Evolutionary conservation across 2,888 invertebrate genomes (phyloP), one percentile per base, ranked within the genome.

Genomic region (Callyntrura sp.): DNA sequence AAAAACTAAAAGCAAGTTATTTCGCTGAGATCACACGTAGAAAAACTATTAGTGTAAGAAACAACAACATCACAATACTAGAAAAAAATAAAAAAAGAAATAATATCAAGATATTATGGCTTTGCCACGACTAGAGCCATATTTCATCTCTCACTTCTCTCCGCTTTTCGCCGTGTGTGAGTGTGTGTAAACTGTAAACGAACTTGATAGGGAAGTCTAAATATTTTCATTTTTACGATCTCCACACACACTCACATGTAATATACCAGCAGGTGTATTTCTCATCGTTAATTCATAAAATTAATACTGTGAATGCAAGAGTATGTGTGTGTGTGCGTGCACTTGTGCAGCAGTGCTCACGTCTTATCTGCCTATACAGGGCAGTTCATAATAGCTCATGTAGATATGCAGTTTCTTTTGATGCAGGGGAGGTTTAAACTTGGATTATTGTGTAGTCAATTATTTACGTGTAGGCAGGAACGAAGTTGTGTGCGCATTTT

Each of bases 211-310:
- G 68, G 68, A 85, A 85, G 85, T 60, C 70, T 60, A 85, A 85
- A 85, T 60, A 73, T 85, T 73, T 85, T 73, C 73, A 68, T 55
- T 73, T 48, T 45, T 48, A 73, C 25, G 23, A 45, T 73, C 48
- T 23, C 48, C 23, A 28, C 70, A 45, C 45, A 65, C 35, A 43
- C 35, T 0, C 20, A n/a, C 11, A 73, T 43, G 14, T 5, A 3
- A 14, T 28, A 28, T 65, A 65, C n/a, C 62, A 83, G 20, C 68
- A 83, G 62, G 57, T 73, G 84, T 60, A 85, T 85, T 73, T 73
- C 28, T 73, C 84, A 85, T 83, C 45, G 20, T 62, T 70, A 83
- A 83, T 51, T 83, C 51, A 68, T 17, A 82, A 60, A 83, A 55
- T 83, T 65, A 82, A 82, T 65, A 55, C 48, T n/a, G 62, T 73